phyloP scores from a whole-genome alignment of 2,888 invertebrate genomes.

The Acleris emargana region DNA sequence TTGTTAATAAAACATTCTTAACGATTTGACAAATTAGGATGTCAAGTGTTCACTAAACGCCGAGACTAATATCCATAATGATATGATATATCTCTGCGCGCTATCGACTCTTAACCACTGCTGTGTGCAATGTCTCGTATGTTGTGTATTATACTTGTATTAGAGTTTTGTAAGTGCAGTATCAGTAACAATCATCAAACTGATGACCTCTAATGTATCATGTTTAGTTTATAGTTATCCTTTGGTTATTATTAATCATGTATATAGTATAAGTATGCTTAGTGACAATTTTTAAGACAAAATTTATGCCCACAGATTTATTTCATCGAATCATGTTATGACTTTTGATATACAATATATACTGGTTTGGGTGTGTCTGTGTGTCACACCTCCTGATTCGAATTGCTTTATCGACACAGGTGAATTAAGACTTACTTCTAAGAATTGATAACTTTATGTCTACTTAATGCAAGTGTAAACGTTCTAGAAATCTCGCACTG shows the following conservation, averaged over 20 bases:
- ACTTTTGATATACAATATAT: slow-evolving; percentile 69
- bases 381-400: slow-evolving; percentile 56
- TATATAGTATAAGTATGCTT: slow-evolving; percentile 80
- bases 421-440: slow-evolving; percentile 82
- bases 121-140: slow-evolving; percentile 73
- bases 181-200: slow-evolving; percentile 69
- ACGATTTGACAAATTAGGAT: no score
- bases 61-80: no score
- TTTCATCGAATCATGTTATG: slow-evolving; percentile 74
- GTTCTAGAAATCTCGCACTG: slow-evolving; percentile 84
- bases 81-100: slow-evolving; percentile 55
- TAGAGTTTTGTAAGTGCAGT: slow-evolving; percentile 66
- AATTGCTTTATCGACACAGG: slow-evolving; percentile 79
- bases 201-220: slow-evolving; percentile 75
- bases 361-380: slow-evolving; percentile 61
- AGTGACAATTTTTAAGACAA: slow-evolving; percentile 74
- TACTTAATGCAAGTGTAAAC: slow-evolving; percentile 84
- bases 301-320: slow-evolving; percentile 64
- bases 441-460: slow-evolving; percentile 82
- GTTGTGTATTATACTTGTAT: slow-evolving; percentile 79
- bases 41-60: no score
- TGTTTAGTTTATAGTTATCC: slow-evolving; percentile 79
- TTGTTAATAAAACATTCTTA: no score
- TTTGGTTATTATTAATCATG: slow-evolving; percentile 81
- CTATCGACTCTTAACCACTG: slow-evolving; percentile 68